Evolutionary conservation across 1,140 invertebrate genomes (phyloP).

Genomic region (Saccostrea cuccullata): DNA sequence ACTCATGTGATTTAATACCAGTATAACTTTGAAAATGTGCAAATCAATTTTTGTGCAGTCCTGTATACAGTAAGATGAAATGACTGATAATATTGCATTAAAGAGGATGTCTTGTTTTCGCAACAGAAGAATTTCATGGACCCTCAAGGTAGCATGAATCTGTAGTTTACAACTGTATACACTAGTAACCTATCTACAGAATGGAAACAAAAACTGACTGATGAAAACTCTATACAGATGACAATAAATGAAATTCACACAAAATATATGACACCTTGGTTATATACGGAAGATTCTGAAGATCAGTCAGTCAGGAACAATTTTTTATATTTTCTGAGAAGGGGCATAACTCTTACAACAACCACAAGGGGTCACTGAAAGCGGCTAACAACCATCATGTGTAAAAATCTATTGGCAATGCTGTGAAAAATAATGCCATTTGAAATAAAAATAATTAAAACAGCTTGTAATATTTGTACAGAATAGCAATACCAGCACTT

Average conservation of each 20-base stretch:
- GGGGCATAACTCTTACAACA: conserved; percentile 16
- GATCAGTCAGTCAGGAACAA: neutral
- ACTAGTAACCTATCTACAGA: conserved; percentile 14
- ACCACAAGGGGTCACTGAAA: neutral
- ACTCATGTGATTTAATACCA: neutral
- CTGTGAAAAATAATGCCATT: conserved; percentile 37
- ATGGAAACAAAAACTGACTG: neutral
- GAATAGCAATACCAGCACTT: conserved; percentile 3
- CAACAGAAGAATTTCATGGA: neutral
- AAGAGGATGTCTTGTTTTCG: neutral
- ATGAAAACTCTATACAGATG: conserved; percentile 17
- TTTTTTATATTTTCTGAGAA: neutral
- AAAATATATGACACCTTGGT: conserved; percentile 35
- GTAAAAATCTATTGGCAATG: neutral
- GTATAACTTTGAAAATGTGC: neutral
- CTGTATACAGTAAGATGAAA: neutral
- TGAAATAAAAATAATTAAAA: neutral
- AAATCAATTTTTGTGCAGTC: neutral
- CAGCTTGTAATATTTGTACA: neutral
- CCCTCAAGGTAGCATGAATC: neutral
- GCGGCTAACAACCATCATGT: neutral
- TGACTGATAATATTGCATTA: conserved; percentile 17
- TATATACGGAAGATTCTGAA: conserved; percentile 2
- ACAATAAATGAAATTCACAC: conserved; percentile 24
- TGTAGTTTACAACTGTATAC: neutral